These are phyloP conservation scores for Netta rufina DNA, from an alignment of 2,797 vertebrate genomes.

Conservation along the genomic window DNA sequence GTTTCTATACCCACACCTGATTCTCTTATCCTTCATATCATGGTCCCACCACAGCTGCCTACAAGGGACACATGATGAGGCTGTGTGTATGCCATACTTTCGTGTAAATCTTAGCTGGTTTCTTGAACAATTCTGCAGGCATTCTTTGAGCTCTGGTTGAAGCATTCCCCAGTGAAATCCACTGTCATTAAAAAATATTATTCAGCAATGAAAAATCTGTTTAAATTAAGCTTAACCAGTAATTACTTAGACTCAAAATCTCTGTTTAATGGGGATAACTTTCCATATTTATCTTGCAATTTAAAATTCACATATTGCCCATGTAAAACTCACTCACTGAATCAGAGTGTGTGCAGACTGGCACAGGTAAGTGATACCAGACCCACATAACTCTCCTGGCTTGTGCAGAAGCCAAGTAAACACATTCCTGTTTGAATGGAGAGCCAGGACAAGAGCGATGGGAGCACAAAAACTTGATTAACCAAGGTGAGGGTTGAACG, in stretches of 20 bases:
- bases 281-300: not conserved
- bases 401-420: not conserved
- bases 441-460: not conserved
- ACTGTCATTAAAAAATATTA: not conserved
- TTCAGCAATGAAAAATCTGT: not conserved
- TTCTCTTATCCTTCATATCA: not conserved
- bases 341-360: not conserved
- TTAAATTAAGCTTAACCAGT: not conserved
- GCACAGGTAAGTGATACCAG: not conserved
- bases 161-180: not conserved
- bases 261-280: not conserved
- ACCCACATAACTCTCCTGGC: not conserved
- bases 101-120: not conserved
- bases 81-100: not conserved
- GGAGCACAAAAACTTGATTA: not conserved
- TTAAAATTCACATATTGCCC: not conserved
- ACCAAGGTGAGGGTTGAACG: not conserved
- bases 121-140: not conserved
- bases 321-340: not conserved
- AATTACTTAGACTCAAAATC: not conserved
- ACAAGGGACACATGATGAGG: not conserved
- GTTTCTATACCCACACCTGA: not conserved
- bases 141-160: not conserved
- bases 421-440: not conserved
- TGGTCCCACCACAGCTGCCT: not conserved